These are phyloP conservation scores for cattle (Bos taurus) DNA, from an alignment of 2,113 vertebrate species.

Conservation along the genomic window ARS-UCD2.0 NC_037335.1:14506001-14506500, in stretches of 20 bases:
- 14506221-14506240: not conserved
- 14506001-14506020: not conserved
- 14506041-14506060: not conserved
- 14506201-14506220: not conserved
- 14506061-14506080: not conserved
- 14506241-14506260: not conserved
- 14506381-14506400: not conserved
- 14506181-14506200: not conserved
- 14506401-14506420: not conserved
- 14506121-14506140: not conserved
- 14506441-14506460: not conserved
- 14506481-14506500: not conserved
- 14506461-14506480: not conserved
- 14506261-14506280: not conserved
- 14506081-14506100: not conserved
- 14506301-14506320: not conserved
- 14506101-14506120: not conserved
- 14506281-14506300: not conserved
- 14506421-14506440: not conserved
- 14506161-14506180: not conserved
- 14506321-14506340: not conserved
- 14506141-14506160: not conserved
- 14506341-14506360: not conserved
- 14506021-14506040: not conserved
- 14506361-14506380: not conserved